Evolutionary conservation across 2,113 vertebrate genomes (phyloP), one percentile per base, ranked within the genome.

Genomic region (Hemibagrus wyckioides): DNA sequence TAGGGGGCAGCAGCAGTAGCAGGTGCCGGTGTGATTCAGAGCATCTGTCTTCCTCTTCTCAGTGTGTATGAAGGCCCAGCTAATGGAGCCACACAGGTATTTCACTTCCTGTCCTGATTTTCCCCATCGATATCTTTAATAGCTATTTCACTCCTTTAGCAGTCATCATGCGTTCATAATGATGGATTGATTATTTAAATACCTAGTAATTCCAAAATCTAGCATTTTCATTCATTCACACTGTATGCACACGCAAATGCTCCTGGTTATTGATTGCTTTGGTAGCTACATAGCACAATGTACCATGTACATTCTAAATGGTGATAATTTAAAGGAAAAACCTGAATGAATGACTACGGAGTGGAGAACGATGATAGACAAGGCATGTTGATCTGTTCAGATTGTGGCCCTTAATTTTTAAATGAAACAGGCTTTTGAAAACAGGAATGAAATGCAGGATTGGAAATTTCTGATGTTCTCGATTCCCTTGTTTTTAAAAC

Each of bases 1-100:
- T 10, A 99, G 98, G 98, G 98, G 71, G 98, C 98, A 61, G 94
- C 96, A 52, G 97, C 97, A 6, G 96, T 99, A 81, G 97, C 97
- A 5, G 97, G 97, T 85, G 97, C 97, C 0, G 98, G 98, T n/a
- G 93, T 99, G 89, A 96, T 96, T 1, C 97, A 98, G 92, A 98
- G 97, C 0, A 95, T 99, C 90, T 99, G 98, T 90, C 93, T 99
- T 80, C 98, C 98, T 90, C 97, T 99, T 10, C 90, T 99, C 82
- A 97, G 97, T 0, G 97, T 99, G 13, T 99, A 99, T 86, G 97
- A 99, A 91, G 95, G 95, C 13, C 96, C 97, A 54, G 90, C 93
- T 54, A 98, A 97, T 0, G 97, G 97, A 82, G 88, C 95, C 0
- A 94, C 95, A 3, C 97, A 98, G 97, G 98, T 98, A 88, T 23